Percentiles rank a stretch among this genome's conserved stretches.
phyloP scores from a whole-genome alignment of 2,888 invertebrate species.

The Rhingia rostrata region DNA sequence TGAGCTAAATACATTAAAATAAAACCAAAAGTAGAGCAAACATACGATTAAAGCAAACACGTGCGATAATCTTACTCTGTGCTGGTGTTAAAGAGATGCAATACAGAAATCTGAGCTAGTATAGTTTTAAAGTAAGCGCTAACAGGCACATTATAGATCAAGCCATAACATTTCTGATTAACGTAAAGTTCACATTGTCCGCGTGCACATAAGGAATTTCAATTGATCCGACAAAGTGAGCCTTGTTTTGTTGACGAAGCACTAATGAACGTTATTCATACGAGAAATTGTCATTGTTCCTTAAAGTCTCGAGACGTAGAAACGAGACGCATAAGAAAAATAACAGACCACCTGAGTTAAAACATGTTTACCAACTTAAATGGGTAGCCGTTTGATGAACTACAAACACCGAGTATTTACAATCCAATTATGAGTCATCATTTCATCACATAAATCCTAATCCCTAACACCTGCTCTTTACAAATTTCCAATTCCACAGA shows the following conservation, averaged over 20 bases:
- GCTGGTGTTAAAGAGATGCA: neutral
- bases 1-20: too few species aligned
- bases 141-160: neutral
- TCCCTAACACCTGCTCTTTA: constrained; percentile 24
- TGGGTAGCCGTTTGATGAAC: constrained; percentile 4
- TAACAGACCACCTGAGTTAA: neutral
- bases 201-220: neutral
- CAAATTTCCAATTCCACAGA: constrained; percentile 1
- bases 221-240: neutral
- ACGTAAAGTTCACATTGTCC: neutral
- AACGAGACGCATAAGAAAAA: neutral
- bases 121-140: neutral
- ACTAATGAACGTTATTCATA: constrained; percentile 11
- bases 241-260: constrained; percentile 15
- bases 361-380: neutral
- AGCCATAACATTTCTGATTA: neutral
- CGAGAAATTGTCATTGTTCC: constrained; percentile 1
- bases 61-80: neutral
- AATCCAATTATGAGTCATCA: neutral
- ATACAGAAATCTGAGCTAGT: neutral
- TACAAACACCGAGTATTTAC: neutral
- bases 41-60: neutral
- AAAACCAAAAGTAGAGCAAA: constrained; percentile 7
- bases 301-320: neutral
- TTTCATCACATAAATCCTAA: neutral